Evolutionary conservation across 1,140 invertebrate species (phyloP).

Genomic region (Pectinophora gossypiella): DNA sequence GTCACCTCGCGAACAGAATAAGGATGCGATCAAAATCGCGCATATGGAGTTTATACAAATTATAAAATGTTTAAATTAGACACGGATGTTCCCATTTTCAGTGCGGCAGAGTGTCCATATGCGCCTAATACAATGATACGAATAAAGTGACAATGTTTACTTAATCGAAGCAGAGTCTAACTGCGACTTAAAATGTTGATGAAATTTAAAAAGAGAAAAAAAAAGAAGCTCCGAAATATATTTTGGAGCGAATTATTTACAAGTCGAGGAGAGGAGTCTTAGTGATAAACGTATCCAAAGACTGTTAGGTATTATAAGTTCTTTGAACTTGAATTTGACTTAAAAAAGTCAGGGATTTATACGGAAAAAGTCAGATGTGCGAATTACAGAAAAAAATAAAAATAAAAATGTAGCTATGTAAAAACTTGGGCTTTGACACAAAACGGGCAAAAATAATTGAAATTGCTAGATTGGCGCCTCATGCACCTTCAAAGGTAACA

Average conservation of each 20-base stretch:
- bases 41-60: background rate
- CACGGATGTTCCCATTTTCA: background rate
- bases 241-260: slow-evolving; percentile 72
- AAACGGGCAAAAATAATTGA: slow-evolving; percentile 26
- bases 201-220: slow-evolving; percentile 25
- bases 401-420: slow-evolving; percentile 48
- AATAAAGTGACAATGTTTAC: background rate
- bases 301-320: slow-evolving; percentile 72
- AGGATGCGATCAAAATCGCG: background rate
- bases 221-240: slow-evolving; percentile 66
- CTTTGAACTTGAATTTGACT: slow-evolving; percentile 58
- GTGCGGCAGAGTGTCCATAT: background rate
- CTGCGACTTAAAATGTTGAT: slow-evolving; percentile 25
- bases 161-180: background rate
- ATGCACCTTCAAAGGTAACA: slow-evolving; percentile 14
- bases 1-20: background rate
- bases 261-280: slow-evolving; percentile 63
- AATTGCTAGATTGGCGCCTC: slow-evolving; percentile 29
- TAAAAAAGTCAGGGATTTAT: slow-evolving; percentile 52
- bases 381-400: slow-evolving; percentile 35
- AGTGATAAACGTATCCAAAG: slow-evolving; percentile 71
- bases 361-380: slow-evolving; percentile 56
- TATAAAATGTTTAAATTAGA: background rate
- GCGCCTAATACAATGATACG: background rate
- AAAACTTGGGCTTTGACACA: slow-evolving; percentile 51